A percentile compares a stretch with the other conserved stretches of the same genome.
Evolutionary conservation across 2,888 invertebrate species (phyloP).

Genomic region (Coecobrya sp.): DNA sequence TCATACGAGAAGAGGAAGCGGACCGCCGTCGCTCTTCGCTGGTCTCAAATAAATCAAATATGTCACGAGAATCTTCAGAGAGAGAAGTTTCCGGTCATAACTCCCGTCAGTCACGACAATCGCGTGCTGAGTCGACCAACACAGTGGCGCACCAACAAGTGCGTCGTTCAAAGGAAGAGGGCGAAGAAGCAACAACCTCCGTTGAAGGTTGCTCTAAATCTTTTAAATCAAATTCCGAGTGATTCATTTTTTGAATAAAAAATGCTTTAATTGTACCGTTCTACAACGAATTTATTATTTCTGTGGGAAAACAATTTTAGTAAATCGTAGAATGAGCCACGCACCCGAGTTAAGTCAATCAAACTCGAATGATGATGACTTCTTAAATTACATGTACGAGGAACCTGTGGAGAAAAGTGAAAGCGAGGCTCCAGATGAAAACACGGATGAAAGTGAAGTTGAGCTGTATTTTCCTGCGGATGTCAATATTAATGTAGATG

Average conservation of each 20-base stretch:
- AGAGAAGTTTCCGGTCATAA: background rate
- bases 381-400: slow-evolving; percentile 36
- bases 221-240: background rate
- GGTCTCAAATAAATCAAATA: background rate
- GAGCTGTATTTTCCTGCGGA: slow-evolving; percentile 80
- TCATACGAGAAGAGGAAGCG: background rate
- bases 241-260: too few relatives aligned
- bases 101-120: background rate
- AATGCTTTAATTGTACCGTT: too few relatives aligned
- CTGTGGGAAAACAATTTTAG: background rate
- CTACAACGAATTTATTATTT: background rate
- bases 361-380: slow-evolving; percentile 63
- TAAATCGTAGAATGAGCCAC: background rate
- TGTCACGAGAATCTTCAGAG: background rate
- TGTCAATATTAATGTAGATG: slow-evolving; percentile 83
- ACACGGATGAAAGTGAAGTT: slow-evolving; percentile 50
- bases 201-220: background rate
- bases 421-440: slow-evolving; percentile 43
- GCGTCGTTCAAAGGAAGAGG: background rate
- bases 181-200: background rate
- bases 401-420: slow-evolving; percentile 58
- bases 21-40: background rate
- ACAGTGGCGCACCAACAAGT: background rate
- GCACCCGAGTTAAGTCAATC: background rate
- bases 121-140: too few relatives aligned